Base-by-base conservation (phyloP, 2,113 vertebrate species). In the Daboia siamensis region DNA sequence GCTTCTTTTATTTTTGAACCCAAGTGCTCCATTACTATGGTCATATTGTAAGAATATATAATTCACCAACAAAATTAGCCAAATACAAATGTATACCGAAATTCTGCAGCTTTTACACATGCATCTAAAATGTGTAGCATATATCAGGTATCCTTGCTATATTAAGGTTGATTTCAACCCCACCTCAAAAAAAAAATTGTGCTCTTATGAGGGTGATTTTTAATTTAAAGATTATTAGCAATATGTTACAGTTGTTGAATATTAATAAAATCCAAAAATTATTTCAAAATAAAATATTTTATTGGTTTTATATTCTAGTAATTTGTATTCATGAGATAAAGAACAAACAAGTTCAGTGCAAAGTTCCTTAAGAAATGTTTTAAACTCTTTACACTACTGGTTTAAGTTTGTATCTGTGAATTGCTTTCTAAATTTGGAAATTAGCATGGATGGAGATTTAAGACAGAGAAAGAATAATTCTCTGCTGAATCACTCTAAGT, bases 1-100 rank as follows among this genome's bases (percentile, higher is more conserved):
- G 90, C 93, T 93, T 91, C 93, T 95, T 95, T 94, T 39, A 87
- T 92, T 95, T 88, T 94, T 91, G 54, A 95, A 92, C 90, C 26
- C 54, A 59, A 96, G 87, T 46, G 87, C 39, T 85, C 3, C 39
- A 2, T 95, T 94, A 85, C 90, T 93, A 85, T 80, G 69, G 92
- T 46, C 61, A 1, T 59, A 3, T 93, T 64, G 80, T 55, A 29
- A 85, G 84, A 88, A 85, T 74, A 74, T 91, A 9, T 91, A 90
- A 92, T 88, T 95, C 74, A 52, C 46, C 23, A 80, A 54, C 86
- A 11, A 93, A 69, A 56, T 90, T 87, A 46, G 86, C 93, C 56
- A 91, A 52, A 89, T 87, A 39, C 57, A 59, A 1, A 0, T 92
- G 86, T 57, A 59, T 1, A 0, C 89, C 74, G 87, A 55, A 44